phyloP scores from a whole-genome alignment of 1,140 invertebrate species.

The Scaptomyza pallida region DNA sequence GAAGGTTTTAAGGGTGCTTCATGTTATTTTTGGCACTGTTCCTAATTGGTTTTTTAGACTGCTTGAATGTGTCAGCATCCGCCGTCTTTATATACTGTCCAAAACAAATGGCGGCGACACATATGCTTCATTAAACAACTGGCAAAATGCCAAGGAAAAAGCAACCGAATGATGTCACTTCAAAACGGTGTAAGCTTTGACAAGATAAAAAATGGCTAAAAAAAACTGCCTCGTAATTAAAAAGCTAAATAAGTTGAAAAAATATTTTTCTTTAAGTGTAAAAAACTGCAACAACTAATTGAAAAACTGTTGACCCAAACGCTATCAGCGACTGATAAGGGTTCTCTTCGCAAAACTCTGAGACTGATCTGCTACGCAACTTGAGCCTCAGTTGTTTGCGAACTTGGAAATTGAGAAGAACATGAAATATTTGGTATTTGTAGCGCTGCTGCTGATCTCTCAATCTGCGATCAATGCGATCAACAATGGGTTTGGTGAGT shows the following conservation, averaged over 20 bases:
- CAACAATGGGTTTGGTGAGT: background rate
- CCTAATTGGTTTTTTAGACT: slow-evolving; percentile 65
- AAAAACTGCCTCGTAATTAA: background rate
- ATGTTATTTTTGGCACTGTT: slow-evolving; percentile 56
- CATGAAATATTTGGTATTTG: slow-evolving; percentile 12
- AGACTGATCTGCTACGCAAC: background rate
- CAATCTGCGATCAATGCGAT: background rate
- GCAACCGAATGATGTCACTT: slow-evolving; percentile 1
- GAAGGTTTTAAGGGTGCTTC: background rate
- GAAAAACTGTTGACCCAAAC: background rate
- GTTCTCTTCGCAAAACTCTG: background rate
- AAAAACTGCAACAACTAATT: no score
- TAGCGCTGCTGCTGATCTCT: slow-evolving; percentile 9
- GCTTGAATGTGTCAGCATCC: slow-evolving; percentile 31
- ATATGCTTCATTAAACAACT: slow-evolving; percentile 72
- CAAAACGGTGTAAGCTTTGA: background rate
- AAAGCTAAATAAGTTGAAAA: background rate
- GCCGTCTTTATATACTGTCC: slow-evolving; percentile 43
- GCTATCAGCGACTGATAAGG: background rate
- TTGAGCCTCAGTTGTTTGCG: background rate
- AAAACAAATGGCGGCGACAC: slow-evolving; percentile 60
- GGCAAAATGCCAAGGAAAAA: slow-evolving; percentile 49
- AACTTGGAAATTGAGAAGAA: background rate
- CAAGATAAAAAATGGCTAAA: background rate
- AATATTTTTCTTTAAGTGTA: background rate